Evolutionary conservation across 2,888 invertebrate species (phyloP), one percentile per base, ranked within the genome.

Genomic region (Melieria crassipennis): DNA sequence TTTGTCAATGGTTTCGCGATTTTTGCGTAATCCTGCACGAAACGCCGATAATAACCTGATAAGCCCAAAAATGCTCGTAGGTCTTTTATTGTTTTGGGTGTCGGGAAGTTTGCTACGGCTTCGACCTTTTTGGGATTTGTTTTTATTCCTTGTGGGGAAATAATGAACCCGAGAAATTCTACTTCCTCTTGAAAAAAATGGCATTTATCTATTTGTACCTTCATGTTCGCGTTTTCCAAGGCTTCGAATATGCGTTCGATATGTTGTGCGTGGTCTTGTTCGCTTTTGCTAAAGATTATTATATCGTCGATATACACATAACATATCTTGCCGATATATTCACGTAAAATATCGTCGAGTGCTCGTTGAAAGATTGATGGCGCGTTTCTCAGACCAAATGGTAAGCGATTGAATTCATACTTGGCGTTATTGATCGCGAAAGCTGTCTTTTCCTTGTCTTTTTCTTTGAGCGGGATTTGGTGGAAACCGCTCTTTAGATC

Each of bases 261-360:
- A 60, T 74, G 50, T 30, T 66, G n/a, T 5, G 52, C 52, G 9
- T 72, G 75, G 13, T 73, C 60, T 3, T 58, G 16, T 71, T 76
- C 73, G 9, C 48, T 57, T 72, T 75, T 65, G 16, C 75, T 69
- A 46, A 75, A 75, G 10, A 63, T 50, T 50, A 50, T 50, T 10
- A 50, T 50, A 50, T 50, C 50, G 50, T 50, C 50, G 50, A 50
- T 50, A 50, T 50, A 50, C 50, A 50, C 50, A 50, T 50, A 50
- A 11, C 50, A 50, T n/a, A n/a, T n/a, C n/a, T 50, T 50, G 50
- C 50, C 11, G 7, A 50, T 50, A 50, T 50, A 3, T 50, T 50
- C 50, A 1, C 30, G 30, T 30, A 30, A 30, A 30, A 30, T 30
- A 30, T 30, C 30, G 30, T 30, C 30, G 30, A 30, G 30, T 30